Evolutionary conservation across 2,113 vertebrate species (phyloP), one percentile per base, ranked within the genome.

Genomic region (Sus scrofa): DNA sequence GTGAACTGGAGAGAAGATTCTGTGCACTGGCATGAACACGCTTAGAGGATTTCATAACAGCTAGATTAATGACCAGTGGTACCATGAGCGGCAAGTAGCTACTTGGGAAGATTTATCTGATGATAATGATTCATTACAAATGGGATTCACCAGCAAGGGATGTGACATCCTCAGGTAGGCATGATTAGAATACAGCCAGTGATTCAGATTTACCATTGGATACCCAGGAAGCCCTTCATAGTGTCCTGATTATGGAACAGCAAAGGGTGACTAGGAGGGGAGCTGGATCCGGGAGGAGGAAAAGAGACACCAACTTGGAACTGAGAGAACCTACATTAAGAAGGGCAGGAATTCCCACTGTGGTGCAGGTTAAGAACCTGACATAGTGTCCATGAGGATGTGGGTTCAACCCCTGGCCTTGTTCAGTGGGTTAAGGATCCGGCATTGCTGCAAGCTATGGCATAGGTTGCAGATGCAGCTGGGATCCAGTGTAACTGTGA

Each of bases 41-140:
- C 82, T 52, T 52, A 34, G 20, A 84, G 44, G 93, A 96, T 97
- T 97, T 95, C 94, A 92, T 71, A 97, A 95, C 73, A 82, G 34
- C 20, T 44, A 89, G 93, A 56, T 97, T 91, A 96, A 70, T 63
- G 94, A 56, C 52, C 74, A 5, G 14, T 39, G 82, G 82, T 87
- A 73, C 79, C 14, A 0, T 32, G 63, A 75, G 83, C 8, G 10
- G 86, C 96, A 93, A 85, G 96, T 89, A 96, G 58, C 74, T 95
- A 85, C 97, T 91, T 96, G 92, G 96, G 79, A n/a, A 89, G 92
- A 39, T 77, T 95, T 97, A 93, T 96, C 95, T 97, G 92, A 93
- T 93, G 78, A 74, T 82, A 81, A 54, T 95, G 63, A 86, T 86
- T 70, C 32, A 5, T 84, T 86, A 14, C 60, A 78, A 97, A 67